phyloP scores from a whole-genome alignment of 2,888 invertebrate genomes.

The Nysson spinosus region DNA sequence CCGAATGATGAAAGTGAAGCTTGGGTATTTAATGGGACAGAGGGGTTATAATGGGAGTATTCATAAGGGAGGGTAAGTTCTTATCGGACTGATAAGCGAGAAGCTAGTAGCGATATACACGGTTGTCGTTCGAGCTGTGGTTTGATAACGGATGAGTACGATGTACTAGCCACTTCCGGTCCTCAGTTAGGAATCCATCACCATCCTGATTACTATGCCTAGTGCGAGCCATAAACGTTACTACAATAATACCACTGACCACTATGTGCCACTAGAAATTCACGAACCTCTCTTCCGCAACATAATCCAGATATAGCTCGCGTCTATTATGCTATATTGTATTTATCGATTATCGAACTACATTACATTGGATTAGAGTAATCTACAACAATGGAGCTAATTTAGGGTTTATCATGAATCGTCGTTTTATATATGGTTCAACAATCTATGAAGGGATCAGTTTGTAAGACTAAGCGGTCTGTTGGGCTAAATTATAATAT shows the following conservation, averaged over 20 bases:
- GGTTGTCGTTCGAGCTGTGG: slow-evolving; percentile 54
- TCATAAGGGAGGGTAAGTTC: slow-evolving; percentile 72
- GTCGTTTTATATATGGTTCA: no score
- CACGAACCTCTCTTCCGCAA: slow-evolving; percentile 19
- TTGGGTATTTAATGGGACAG: slow-evolving; percentile 22
- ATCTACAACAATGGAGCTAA: no score
- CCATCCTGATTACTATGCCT: slow-evolving; percentile 44
- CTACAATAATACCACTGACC: slow-evolving; percentile 27
- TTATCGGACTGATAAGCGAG: slow-evolving; percentile 70
- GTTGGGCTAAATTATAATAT: no score
- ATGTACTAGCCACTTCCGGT: slow-evolving; percentile 63
- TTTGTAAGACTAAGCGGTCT: no score
- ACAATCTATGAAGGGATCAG: no score
- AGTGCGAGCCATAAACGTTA: slow-evolving; percentile 44
- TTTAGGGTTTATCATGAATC: no score
- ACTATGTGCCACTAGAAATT: slow-evolving; percentile 14
- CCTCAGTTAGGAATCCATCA: slow-evolving; percentile 53
- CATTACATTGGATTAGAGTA: not conserved
- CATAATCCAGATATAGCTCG: slow-evolving; percentile 6
- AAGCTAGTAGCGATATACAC: slow-evolving; percentile 55
- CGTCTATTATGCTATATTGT: not conserved
- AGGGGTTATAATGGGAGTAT: slow-evolving; percentile 68
- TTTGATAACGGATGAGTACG: slow-evolving; percentile 64
- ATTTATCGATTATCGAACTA: not conserved
- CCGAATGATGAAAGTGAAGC: slow-evolving; percentile 4